Evolutionary conservation across 2,888 invertebrate genomes (phyloP), one percentile per base, ranked within the genome.

Genomic region (Conus canariensis): DNA sequence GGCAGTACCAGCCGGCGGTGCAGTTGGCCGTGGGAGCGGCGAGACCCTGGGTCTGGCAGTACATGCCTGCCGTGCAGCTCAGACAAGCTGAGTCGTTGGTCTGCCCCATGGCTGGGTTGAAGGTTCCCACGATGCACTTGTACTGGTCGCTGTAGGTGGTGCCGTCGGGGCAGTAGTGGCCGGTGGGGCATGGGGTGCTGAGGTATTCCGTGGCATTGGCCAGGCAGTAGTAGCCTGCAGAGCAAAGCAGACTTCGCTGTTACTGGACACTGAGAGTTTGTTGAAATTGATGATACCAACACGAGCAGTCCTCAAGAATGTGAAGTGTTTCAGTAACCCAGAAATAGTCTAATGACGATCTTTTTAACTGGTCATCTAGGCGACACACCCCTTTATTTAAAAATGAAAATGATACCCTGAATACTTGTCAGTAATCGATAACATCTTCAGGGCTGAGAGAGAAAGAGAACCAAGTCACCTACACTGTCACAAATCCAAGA

Each of bases 1-100:
- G 91, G 90, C 96, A 96, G 92, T 95, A 96, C 93, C 94, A 96
- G 16, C 95, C 95, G 83, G 93, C 94, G 91, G 9, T 91, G 95
- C 95, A 92, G 94, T 94, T n/a, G 92, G 94, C 94, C 19, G 94
- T 93, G 45, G 94, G 94, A 10, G 91, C 91, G 77, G 93, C 91
- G 67, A 94, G 90, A 4, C 95, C 95, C 10, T 92, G 90, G 10
- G 91, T 92, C 85, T 92, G 93, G 91, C 95, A 95, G 91, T 94
- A 95, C 30, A 86, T 91, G 6, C 95, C 95, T 0, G 93, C 92
- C 10, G 94, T 93, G 92, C 95, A 95, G 4, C 90, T 77, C 12
- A 93, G 85, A 92, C 95, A 95, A 2, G 95, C 92, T 12, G 92
- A 91, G 14, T 90, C 88, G 90, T 94, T 93, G 80, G 91, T 92